Base-by-base conservation (phyloP, 2,113 vertebrate species). In the Saccopteryx leptura region DNA sequence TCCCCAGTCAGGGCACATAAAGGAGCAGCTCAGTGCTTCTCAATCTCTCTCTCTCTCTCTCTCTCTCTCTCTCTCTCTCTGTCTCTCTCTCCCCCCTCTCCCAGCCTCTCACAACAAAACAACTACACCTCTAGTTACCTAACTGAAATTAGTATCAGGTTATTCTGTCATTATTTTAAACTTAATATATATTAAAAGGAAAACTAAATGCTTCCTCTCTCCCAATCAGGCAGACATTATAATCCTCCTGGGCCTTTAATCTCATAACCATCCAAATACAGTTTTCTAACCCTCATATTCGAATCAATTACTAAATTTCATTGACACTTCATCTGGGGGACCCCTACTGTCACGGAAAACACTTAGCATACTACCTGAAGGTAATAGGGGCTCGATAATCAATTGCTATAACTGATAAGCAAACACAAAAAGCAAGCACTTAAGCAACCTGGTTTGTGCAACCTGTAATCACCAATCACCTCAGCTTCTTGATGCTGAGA, bases 401-500 rank as follows among this genome's bases (percentile, higher is more conserved):
- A 48, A 74, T 52, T 14, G 13, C 68, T 91, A 11, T 50, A 92
- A 92, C 1, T 31, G 69, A 84, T 60, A 96, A 85, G 24, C 6
- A 93, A 52, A 95, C 33, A 85, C 23, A 61, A 15, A 56, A 15
- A 74, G 3, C 84, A 85, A 21, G n/a, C 24, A 5, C 23, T 95
- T 19, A 31, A 69, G 95, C 23, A 46, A 21, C 48, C 58, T 61
- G 39, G 21, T 50, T 17, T 56, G 12, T 80, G 28, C 71, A 48
- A 31, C 28, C 52, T 74, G 6, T 18, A 50, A 54, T 48, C 9
- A 50, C 24, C 17, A 92, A 4, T 98, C 96, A 99, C 99, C 99
- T 99, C 52, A 99, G 96, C 33, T 99, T 99, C 80, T 99, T 99
- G 10, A 97, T 86, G 88, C 93, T 97, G 9, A 98, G 98, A 50